Conservation (phyloP, 2,113 vertebrate species). For the Leptosomus discolor region DNA sequence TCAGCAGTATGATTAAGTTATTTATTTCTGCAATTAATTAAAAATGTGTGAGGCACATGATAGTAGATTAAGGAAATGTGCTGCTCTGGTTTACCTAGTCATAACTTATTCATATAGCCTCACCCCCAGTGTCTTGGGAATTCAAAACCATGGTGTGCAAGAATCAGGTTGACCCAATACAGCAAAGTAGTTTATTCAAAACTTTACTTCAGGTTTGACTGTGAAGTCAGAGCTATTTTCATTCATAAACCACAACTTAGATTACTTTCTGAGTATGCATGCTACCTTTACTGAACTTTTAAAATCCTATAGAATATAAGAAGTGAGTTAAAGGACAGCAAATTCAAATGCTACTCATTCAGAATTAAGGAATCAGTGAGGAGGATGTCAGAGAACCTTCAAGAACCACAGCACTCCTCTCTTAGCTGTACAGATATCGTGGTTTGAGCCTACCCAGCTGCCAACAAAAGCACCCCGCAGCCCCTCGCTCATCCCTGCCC, state of each 20-base stretch:
- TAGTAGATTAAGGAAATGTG: background rate
- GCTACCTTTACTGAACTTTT: background rate
- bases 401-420: background rate
- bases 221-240: background rate
- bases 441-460: too few relatives aligned
- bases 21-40: background rate
- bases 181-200: background rate
- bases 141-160: background rate
- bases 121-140: background rate
- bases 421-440: background rate
- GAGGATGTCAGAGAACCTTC: background rate
- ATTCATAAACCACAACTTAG: background rate
- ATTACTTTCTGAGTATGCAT: background rate
- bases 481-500: too few relatives aligned
- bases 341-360: background rate
- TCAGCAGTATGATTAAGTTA: background rate
- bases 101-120: background rate
- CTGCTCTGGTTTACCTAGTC: background rate
- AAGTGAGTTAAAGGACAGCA: background rate
- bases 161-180: background rate
- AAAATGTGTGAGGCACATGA: background rate
- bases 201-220: background rate
- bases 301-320: background rate
- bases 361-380: background rate
- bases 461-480: too few relatives aligned